These are phyloP conservation scores for Shinisaurus crocodilurus DNA, from an alignment of 2,113 vertebrate genomes.

Conservation along the genomic window DNA sequence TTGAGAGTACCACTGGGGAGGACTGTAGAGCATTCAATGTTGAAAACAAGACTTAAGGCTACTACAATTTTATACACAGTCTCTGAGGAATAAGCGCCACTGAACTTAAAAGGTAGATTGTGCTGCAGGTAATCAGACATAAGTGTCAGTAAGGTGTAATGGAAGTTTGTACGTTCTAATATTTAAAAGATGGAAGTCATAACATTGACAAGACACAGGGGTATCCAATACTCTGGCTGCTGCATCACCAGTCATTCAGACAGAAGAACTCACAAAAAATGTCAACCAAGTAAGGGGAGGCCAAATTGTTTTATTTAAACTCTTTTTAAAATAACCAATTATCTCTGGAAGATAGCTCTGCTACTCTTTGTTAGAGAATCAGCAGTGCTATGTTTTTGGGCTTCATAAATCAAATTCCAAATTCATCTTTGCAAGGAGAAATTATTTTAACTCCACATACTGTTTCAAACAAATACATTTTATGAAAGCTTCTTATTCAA, in stretches of 20 bases:
- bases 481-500: constrained; percentile 65
- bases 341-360: constrained; percentile 67
- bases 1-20: not conserved
- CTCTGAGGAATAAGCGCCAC: not conserved
- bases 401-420: constrained; percentile 62
- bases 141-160: not conserved
- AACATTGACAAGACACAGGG: not conserved
- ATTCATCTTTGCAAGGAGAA: constrained; percentile 64
- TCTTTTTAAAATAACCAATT: constrained; percentile 75
- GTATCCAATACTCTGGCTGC: not conserved
- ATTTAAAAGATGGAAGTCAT: not conserved
- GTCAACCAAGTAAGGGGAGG: constrained; percentile 75
- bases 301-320: constrained; percentile 85
- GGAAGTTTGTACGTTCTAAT: not conserved
- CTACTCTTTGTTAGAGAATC: constrained; percentile 35
- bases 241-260: constrained; percentile 1
- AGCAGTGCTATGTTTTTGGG: constrained; percentile 67
- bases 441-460: constrained; percentile 65
- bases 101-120: not conserved
- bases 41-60: not conserved
- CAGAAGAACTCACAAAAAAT: constrained; percentile 55
- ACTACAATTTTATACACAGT: not conserved
- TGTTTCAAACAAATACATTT: constrained; percentile 71
- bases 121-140: not conserved
- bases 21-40: not conserved